Conservation (phyloP, 2,888 invertebrate species). For the Zootermopsis nevadensis region DNA sequence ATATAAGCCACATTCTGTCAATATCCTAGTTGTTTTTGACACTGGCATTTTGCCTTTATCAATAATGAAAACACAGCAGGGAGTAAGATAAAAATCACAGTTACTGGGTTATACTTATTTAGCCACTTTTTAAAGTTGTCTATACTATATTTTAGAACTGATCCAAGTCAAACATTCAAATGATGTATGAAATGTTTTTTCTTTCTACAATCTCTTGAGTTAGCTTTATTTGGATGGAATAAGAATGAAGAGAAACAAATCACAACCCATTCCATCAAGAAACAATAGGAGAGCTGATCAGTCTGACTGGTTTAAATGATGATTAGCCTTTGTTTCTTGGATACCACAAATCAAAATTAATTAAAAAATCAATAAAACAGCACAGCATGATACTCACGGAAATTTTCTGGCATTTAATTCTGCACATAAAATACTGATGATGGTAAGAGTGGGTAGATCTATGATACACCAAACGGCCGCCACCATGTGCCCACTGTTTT, state of each 20-base stretch:
- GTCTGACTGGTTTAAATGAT: not conserved
- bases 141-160: conserved; percentile 23
- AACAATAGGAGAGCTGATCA: not conserved
- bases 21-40: not conserved
- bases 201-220: conserved; percentile 12
- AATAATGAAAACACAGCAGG: not conserved
- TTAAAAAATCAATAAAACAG: conserved; percentile 29
- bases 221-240: conserved; percentile 31
- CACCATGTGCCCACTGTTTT: not conserved
- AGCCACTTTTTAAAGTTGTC: conserved; percentile 22
- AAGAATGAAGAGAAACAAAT: conserved; percentile 19
- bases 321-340: not conserved
- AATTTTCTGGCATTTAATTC: conserved; percentile 5
- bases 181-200: conserved; percentile 5
- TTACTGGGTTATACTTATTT: conserved; percentile 22
- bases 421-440: conserved; percentile 42
- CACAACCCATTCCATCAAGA: conserved; percentile 28
- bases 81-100: conserved; percentile 30
- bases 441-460: conserved; percentile 17
- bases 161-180: conserved; percentile 27
- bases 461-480: conserved; percentile 23
- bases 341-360: conserved; percentile 17
- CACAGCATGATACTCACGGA: conserved; percentile 14
- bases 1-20: not conserved
- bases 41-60: not conserved